Conservation (phyloP, 2,888 invertebrate species). For the Acleris emargana region DNA sequence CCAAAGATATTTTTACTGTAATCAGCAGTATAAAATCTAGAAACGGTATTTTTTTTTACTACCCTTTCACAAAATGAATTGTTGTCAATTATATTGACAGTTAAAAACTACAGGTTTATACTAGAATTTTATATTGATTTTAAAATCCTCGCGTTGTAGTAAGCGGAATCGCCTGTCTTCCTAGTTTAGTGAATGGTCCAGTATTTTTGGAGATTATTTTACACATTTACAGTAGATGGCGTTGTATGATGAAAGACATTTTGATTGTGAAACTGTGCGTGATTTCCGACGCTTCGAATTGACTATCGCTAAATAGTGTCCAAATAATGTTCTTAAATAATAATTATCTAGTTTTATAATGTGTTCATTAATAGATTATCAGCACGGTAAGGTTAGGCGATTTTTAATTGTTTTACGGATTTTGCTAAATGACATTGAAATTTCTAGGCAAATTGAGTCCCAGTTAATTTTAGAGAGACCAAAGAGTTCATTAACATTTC, state of each 20-base stretch:
- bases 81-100: conserved; percentile 12
- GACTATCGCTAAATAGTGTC: conserved; percentile 30
- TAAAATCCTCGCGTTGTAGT: not conserved
- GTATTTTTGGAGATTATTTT: conserved; percentile 36
- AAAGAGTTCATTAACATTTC: conserved; percentile 51
- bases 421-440: conserved; percentile 26
- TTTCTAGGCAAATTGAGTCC: conserved; percentile 28
- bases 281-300: conserved; percentile 10
- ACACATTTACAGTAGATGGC: conserved; percentile 18
- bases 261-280: not conserved
- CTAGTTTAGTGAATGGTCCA: conserved; percentile 21
- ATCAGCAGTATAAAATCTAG: no score
- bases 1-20: no score
- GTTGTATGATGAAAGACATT: conserved; percentile 7
- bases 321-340: conserved; percentile 38
- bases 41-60: no score
- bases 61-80: no score
- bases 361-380: conserved; percentile 43
- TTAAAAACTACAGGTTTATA: conserved; percentile 20
- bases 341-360: conserved; percentile 44
- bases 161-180: not conserved
- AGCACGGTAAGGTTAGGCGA: conserved; percentile 28
- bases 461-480: conserved; percentile 45
- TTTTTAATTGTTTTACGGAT: conserved; percentile 23
- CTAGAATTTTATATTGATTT: not conserved